Percentiles rank a stretch among this genome's conserved stretches.
These are phyloP conservation scores for Calameuta pallipes DNA, from an alignment of 2,888 invertebrate genomes.

Conservation along the genomic window DNA sequence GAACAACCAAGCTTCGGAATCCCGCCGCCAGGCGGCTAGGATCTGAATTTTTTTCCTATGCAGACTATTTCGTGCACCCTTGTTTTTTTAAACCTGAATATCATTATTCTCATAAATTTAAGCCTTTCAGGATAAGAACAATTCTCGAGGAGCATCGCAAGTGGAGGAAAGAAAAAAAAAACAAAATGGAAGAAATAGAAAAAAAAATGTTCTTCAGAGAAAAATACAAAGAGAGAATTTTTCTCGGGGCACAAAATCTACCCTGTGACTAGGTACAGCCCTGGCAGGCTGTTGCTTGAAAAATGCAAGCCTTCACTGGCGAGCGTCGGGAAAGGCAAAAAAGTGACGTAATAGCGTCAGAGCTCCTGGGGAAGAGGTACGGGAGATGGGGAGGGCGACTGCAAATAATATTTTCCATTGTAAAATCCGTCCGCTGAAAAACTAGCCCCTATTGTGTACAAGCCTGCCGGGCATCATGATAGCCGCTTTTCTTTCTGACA, in stretches of 20 bases:
- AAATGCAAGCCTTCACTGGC: conserved; percentile 27
- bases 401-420: conserved; percentile 1
- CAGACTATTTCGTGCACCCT: no score
- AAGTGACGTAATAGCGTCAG: conserved; percentile 32
- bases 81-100: no score
- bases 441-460: background rate
- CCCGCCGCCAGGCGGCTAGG: no score
- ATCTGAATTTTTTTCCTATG: no score
- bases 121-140: no score
- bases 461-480: background rate
- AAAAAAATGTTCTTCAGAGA: conserved; percentile 19
- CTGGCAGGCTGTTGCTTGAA: conserved; percentile 19
- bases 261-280: background rate
- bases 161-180: background rate
- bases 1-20: no score
- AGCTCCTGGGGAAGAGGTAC: background rate
- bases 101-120: no score
- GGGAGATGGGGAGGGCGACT: background rate
- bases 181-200: background rate
- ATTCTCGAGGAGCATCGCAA: background rate
- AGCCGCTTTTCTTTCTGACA: background rate
- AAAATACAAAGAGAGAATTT: conserved; percentile 7
- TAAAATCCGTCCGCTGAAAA: conserved; percentile 4
- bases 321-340: conserved; percentile 24
- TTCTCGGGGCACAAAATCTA: background rate